Percentiles rank a stretch among this genome's conserved stretches.
phyloP scores from a whole-genome alignment of 2,113 vertebrate species.

The Scopus umbretta region DNA sequence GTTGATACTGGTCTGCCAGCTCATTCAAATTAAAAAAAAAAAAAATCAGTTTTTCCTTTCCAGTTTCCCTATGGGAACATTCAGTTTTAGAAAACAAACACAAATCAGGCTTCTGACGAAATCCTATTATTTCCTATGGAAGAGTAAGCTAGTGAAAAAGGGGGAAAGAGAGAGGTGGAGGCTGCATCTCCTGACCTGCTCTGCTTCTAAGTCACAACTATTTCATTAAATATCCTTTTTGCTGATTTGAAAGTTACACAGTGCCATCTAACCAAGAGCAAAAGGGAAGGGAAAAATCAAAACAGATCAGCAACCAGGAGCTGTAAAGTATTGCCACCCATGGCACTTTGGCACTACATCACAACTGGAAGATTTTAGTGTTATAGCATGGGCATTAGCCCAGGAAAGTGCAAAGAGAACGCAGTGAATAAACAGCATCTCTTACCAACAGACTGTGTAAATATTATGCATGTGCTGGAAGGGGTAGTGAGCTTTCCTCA shows the following conservation, averaged over 20 bases:
- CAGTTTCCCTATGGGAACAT: background rate
- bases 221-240: background rate
- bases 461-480: background rate
- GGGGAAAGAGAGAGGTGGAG: background rate
- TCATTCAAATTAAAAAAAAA: background rate
- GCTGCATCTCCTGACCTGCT: background rate
- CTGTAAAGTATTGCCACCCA: background rate
- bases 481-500: background rate
- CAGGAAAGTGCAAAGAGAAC: background rate
- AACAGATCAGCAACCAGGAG: background rate
- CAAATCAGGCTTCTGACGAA: background rate
- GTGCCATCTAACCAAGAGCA: background rate
- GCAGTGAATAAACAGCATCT: background rate
- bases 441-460: background rate
- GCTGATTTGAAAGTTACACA: background rate
- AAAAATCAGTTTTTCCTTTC: background rate
- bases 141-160: background rate
- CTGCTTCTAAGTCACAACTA: background rate
- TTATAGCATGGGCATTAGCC: background rate
- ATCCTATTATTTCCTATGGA: background rate
- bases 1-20: background rate
- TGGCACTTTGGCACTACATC: background rate
- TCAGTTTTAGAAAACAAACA: background rate
- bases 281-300: background rate
- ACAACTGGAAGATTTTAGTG: background rate